Evolutionary conservation across 2,888 invertebrate species (phyloP).

Genomic region (Napeogenes inachia): DNA sequence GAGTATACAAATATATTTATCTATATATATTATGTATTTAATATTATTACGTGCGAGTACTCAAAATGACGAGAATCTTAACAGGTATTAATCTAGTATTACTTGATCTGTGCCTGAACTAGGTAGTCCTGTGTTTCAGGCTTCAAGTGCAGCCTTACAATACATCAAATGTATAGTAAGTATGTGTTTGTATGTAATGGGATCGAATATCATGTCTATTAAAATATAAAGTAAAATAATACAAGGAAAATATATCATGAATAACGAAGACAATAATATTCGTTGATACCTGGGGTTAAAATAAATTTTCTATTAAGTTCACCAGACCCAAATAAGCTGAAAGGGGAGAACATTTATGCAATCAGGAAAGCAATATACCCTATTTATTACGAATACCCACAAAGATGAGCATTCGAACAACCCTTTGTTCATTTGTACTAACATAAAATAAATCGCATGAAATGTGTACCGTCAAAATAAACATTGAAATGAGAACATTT

Average conservation of each 20-base stretch:
- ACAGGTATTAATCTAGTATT: too few species aligned
- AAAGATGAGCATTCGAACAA: slow-evolving; percentile 38
- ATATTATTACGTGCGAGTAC: too few species aligned
- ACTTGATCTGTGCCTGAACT: too few species aligned
- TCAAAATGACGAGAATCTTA: too few species aligned
- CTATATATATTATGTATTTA: too few species aligned
- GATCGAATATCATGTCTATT: too few species aligned
- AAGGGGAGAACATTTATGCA: slow-evolving; percentile 49
- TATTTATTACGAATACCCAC: slow-evolving; percentile 40
- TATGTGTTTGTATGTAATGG: background rate
- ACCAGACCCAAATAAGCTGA: slow-evolving; percentile 25
- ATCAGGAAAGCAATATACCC: slow-evolving; percentile 53
- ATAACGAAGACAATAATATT: slow-evolving; percentile 5
- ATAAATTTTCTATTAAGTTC: slow-evolving; percentile 25
- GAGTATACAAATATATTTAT: too few species aligned
- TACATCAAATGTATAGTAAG: too few species aligned
- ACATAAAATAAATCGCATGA: slow-evolving; percentile 27
- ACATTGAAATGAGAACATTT: slow-evolving; percentile 4
- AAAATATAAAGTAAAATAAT: background rate
- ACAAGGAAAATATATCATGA: background rate
- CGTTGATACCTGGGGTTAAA: slow-evolving; percentile 19
- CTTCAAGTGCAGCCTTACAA: too few species aligned
- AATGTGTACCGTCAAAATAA: slow-evolving; percentile 7
- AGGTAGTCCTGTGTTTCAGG: too few species aligned
- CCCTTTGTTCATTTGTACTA: slow-evolving; percentile 48